Evolutionary conservation across 2,888 invertebrate genomes (phyloP).

Genomic region (Belgica antarctica): DNA sequence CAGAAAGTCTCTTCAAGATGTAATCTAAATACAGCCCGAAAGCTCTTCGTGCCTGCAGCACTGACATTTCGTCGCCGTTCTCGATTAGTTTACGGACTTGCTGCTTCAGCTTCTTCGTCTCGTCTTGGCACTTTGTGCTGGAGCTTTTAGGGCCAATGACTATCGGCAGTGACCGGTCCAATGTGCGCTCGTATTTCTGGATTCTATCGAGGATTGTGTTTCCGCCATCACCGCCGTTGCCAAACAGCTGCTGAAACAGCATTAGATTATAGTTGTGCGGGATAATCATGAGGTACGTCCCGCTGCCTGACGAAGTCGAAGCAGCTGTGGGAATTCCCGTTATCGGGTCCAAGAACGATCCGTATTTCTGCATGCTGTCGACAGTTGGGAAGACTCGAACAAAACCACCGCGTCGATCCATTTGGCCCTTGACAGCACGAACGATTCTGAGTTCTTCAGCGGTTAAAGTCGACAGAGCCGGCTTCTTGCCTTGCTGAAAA

Average conservation of each 20-base stretch:
- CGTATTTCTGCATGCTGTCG: constrained; percentile 82
- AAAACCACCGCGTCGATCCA: constrained; percentile 80
- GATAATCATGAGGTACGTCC: constrained; percentile 58
- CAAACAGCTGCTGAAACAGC: constrained; percentile 71
- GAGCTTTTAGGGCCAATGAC: constrained; percentile 52
- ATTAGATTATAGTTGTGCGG: constrained; percentile 76
- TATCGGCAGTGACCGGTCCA: constrained; percentile 50
- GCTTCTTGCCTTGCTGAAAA: constrained; percentile 49
- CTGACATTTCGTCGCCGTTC: constrained; percentile 65
- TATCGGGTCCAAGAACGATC: constrained; percentile 71
- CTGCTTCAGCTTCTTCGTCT: constrained; percentile 51
- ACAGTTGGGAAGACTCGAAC: constrained; percentile 86
- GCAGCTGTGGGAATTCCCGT: constrained; percentile 74
- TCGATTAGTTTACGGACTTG: constrained; percentile 58
- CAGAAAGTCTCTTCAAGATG: constrained; percentile 66
- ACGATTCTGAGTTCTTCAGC: constrained; percentile 77
- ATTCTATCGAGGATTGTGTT: constrained; percentile 56
- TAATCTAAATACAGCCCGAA: constrained; percentile 76
- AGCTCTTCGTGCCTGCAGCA: constrained; percentile 67
- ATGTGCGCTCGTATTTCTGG: constrained; percentile 55
- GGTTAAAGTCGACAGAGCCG: constrained; percentile 56
- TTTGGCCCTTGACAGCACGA: constrained; percentile 72
- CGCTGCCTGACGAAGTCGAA: constrained; percentile 60
- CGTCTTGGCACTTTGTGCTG: constrained; percentile 52
- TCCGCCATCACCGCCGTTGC: constrained; percentile 55